Percentiles rank a stretch among this genome's conserved stretches.
phyloP scores from a whole-genome alignment of 2,113 vertebrate genomes.

The Arenaria interpres region DNA sequence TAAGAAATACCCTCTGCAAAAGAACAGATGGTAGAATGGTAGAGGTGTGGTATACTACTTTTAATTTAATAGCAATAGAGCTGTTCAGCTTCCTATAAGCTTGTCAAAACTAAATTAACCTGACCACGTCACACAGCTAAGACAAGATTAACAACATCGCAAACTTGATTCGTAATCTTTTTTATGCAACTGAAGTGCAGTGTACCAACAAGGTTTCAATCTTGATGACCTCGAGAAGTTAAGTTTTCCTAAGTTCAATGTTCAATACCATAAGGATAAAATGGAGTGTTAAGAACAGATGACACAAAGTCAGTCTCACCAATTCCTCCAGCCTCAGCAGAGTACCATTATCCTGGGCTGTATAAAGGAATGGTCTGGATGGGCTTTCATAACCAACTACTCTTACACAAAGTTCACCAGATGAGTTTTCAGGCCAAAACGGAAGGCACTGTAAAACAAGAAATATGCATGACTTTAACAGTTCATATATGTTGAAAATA shows the following conservation, averaged over 20 bases:
- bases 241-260: not conserved
- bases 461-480: not conserved
- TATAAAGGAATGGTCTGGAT: slow-evolving; percentile 88
- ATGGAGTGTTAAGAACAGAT: not conserved
- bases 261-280: not conserved
- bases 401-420: slow-evolving; percentile 86
- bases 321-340: slow-evolving; percentile 84
- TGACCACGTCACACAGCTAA: not conserved
- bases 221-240: not conserved
- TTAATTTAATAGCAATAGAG: not conserved
- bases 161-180: not conserved
- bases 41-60: not conserved
- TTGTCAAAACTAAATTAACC: not conserved
- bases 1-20: not conserved
- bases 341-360: slow-evolving; percentile 89
- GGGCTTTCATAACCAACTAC: slow-evolving; percentile 82
- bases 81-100: not conserved
- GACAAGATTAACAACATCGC: not conserved
- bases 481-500: fast-evolving
- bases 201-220: not conserved
- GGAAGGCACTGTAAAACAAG: slow-evolving; percentile 85
- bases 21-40: not conserved
- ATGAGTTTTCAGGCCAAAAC: slow-evolving; percentile 90
- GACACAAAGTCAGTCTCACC: slow-evolving; percentile 71
- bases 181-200: not conserved